Evolutionary conservation across 2,113 vertebrate genomes (phyloP), one percentile per base, ranked within the genome.

Genomic region (Gymnogyps californianus): DNA sequence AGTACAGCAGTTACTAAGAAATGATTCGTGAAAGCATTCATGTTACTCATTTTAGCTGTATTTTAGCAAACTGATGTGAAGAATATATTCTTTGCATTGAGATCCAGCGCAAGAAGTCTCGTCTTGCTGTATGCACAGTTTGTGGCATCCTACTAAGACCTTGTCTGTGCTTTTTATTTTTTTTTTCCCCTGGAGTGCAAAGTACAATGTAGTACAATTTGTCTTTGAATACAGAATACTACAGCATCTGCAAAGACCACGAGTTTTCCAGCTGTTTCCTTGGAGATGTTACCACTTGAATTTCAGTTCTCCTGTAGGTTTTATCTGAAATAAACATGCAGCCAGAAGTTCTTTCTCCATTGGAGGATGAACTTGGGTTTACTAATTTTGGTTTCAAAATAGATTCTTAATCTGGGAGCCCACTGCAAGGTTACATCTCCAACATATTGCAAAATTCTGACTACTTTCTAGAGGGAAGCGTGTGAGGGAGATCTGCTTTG

Each of bases 211-310:
- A 31, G 51, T 61, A 36, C 65, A 32, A 1, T 61, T 80, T 70
- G n/a, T 77, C 83, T 70, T 32, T 31, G 28, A 49, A 40, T 34
- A 49, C 70, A 61, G 44, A 57, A 61, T 22, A 8, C 36, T 54
- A 13, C 54, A 54, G 72, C 57, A 58, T 61, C 76, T 71, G 65
- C 77, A 58, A 31, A 55, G 42, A 77, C 59, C 40, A 6, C 36
- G 32, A 20, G 36, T 81, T 91, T 95, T 91, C 95, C 91, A 80
- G 94, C 94, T 83, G 82, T 96, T 96, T 86, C 93, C 94, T 92
- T 79, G 90, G 85, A 93, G 91, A 94, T 90, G 57, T 34, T 66
- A 28, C 77, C 65, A 18, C 52, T 71, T 31, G 57, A 66, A 38
- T 67, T 58, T 58, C 65, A 18, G 12, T 46, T 79, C 87, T 70